These are phyloP conservation scores for Misgurnus anguillicaudatus DNA, from an alignment of 2,113 vertebrate species.

Conservation along the genomic window DNA sequence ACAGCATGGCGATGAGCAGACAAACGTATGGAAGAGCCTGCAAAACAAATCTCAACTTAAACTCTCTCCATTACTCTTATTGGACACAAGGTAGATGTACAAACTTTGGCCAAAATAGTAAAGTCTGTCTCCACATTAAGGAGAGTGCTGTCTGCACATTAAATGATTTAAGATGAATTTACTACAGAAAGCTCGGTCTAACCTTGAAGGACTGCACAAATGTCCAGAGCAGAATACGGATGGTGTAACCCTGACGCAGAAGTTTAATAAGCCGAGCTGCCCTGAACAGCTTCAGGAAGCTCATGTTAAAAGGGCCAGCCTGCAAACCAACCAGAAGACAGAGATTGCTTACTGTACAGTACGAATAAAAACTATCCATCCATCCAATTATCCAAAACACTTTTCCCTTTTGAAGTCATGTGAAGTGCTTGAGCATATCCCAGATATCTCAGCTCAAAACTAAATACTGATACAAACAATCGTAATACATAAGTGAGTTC, in stretches of 20 bases:
- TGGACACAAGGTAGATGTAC: not conserved
- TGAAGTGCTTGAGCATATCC: not conserved
- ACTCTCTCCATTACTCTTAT: not conserved
- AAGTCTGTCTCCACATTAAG: too few relatives aligned
- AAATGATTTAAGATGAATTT: not conserved
- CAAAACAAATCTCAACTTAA: conserved; percentile 49
- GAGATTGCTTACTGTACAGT: not conserved
- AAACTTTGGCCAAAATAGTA: not conserved
- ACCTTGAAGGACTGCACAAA: conserved; percentile 98
- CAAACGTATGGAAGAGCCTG: conserved; percentile 96
- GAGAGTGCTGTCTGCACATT: too few relatives aligned
- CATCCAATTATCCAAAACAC: too few relatives aligned
- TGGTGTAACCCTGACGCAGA: conserved; percentile 96
- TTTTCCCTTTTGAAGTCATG: too few relatives aligned
- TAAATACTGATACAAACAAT: not conserved
- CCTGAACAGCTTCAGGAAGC: conserved; percentile 96
- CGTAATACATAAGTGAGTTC: not conserved
- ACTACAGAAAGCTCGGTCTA: conserved; percentile 30
- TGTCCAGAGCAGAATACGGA: conserved; percentile 96
- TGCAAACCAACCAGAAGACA: conserved; percentile 44
- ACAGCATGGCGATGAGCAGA: conserved; percentile 97
- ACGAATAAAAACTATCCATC: not conserved
- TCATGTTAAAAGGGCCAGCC: conserved; percentile 92
- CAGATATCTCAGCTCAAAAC: too few relatives aligned
- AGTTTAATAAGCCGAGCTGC: conserved; percentile 98